Evolutionary conservation across 1,140 invertebrate species (phyloP), one percentile per base, ranked within the genome.

Genomic region (Halictus rubicundus): DNA sequence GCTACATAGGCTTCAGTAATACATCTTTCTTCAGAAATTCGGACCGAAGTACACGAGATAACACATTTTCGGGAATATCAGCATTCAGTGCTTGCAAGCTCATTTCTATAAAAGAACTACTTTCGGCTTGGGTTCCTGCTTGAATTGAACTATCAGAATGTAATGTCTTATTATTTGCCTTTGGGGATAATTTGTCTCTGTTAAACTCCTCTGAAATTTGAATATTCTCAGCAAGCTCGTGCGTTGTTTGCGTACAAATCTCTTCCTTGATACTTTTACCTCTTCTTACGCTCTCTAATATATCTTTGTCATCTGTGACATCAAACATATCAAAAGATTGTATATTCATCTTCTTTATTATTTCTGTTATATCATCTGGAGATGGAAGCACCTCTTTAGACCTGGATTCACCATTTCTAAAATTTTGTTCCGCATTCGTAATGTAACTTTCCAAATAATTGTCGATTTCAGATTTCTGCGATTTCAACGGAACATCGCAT

Each of bases 21-120:
- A 57, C 52, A 61, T 86, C 80, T 49, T 85, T 88, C 14, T 63
- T 83, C 14, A 88, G 42, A 59, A 86, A 89, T 70, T 88, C 72
- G 21, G 87, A 89, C 4, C 76, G 82, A 37, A 86, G 27, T 25
- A 88, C 80, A 49, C 76, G 79, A 8, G 63, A 68, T 14, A 83
- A n/a, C 61, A 46, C 63, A 42, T 80, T 63, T 27, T 23, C 68
- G 1, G 87, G 21, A 59, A 86, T 27, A 63, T 65, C 68, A 57
- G 16, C 37, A 6, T 73, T 75, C 27, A 75, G 21, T 14, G 54
- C 32, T 5, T 78, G 68, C 10, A 82, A 52, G 59, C 73, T 77
- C 32, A 85, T 85, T 72, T 81, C 49, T 21, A 88, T 42, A 27
- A 88, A 87, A n/a, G 54, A 19, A 42, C 87, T 80, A 7, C 71